phyloP scores from a whole-genome alignment of 1,140 invertebrate species.

The Drosophila repleta region DNA sequence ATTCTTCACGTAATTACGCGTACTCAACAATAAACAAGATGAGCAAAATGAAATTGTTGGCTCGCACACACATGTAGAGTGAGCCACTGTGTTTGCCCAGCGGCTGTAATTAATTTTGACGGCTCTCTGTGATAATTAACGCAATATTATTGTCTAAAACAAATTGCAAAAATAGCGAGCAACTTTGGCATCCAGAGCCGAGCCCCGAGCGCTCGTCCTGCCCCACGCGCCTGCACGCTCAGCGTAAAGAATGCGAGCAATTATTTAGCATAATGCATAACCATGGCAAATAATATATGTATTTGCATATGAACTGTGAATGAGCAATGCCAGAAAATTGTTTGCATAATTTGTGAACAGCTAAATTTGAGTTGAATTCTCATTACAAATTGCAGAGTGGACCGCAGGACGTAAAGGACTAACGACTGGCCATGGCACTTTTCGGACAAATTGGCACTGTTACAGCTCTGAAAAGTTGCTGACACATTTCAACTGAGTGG shows the following conservation, averaged over 20 bases:
- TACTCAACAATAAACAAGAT: conserved; percentile 63
- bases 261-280: conserved; percentile 78
- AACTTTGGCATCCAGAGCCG: conserved; percentile 11
- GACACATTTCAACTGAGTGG: conserved; percentile 61
- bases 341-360: conserved; percentile 74
- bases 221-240: background rate
- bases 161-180: conserved; percentile 60
- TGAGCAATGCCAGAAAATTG: conserved; percentile 50
- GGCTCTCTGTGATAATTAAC: conserved; percentile 68
- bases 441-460: conserved; percentile 73
- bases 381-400: conserved; percentile 52
- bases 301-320: conserved; percentile 31
- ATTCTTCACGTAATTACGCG: conserved; percentile 77
- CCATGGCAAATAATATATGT: conserved; percentile 53
- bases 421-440: conserved; percentile 43
- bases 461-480: conserved; percentile 75
- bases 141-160: conserved; percentile 61
- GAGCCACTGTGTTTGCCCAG: conserved; percentile 12
- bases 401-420: conserved; percentile 7
- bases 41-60: conserved; percentile 60
- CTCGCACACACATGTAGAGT: conserved; percentile 21
- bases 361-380: conserved; percentile 70
- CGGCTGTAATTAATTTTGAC: conserved; percentile 44
- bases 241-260: conserved; percentile 48
- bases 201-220: background rate